Conservation (phyloP, 1,140 invertebrate genomes). For the Lerema accius region DNA sequence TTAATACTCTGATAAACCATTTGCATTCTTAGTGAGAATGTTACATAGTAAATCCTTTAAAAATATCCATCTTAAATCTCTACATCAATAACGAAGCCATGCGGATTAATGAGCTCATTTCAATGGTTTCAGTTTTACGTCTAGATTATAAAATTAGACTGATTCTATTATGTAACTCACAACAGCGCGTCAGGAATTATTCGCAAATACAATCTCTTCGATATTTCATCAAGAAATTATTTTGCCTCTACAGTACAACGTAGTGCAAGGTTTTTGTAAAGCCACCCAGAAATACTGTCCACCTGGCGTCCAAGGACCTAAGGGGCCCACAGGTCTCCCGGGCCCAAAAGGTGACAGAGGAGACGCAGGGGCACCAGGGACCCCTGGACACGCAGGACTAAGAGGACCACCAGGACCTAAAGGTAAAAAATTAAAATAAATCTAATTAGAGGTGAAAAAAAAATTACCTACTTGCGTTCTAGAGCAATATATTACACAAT, state of each 20-base stretch:
- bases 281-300: slow-evolving; percentile 92
- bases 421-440: slow-evolving; percentile 70
- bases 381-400: slow-evolving; percentile 83
- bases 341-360: slow-evolving; percentile 85
- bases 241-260: no score
- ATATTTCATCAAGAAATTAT: no score
- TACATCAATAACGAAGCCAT: background rate
- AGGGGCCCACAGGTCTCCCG: slow-evolving; percentile 84
- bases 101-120: background rate
- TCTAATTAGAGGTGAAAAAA: no score
- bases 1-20: no score
- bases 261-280: slow-evolving; percentile 89
- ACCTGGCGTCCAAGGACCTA: slow-evolving; percentile 86
- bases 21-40: no score
- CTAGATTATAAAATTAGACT: no score
- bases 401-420: slow-evolving; percentile 84
- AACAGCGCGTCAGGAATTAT: no score
- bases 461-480: no score
- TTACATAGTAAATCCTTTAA: no score
- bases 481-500: no score
- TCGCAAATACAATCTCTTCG: no score
- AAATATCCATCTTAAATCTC: slow-evolving; percentile 4
- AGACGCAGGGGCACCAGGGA: slow-evolving; percentile 85
- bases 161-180: no score
- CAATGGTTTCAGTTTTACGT: background rate